A percentile compares a stretch with the other conserved stretches of the same genome.
Conservation (phyloP, 2,113 vertebrate genomes). For the Chiloscyllium plagiosum region DNA sequence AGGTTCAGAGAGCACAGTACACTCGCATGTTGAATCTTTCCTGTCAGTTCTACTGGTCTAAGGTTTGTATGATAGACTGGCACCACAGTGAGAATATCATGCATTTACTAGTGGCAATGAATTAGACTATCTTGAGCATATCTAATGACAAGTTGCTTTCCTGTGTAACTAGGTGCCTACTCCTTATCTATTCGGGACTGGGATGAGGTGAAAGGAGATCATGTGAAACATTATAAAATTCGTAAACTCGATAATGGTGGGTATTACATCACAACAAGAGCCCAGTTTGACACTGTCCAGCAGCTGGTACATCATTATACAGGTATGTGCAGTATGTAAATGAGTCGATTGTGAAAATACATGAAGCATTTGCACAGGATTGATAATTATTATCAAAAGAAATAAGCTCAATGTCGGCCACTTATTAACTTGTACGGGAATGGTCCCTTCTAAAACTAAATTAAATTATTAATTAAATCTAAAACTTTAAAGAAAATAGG, state of each 20-base stretch:
- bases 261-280: slow-evolving; percentile 93
- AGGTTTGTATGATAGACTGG: background rate
- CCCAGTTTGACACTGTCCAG: slow-evolving; percentile 80
- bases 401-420: background rate
- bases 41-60: background rate
- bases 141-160: background rate
- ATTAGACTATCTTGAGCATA: background rate
- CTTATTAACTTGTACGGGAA: background rate
- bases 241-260: slow-evolving; percentile 90
- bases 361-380: background rate
- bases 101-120: background rate
- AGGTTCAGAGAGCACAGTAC: background rate
- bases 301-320: slow-evolving; percentile 85
- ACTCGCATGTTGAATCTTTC: background rate
- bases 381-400: background rate
- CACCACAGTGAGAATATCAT: background rate
- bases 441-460: background rate
- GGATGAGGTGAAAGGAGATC: slow-evolving; percentile 82
- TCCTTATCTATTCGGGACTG: slow-evolving; percentile 92
- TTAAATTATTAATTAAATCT: background rate
- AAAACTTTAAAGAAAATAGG: background rate
- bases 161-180: slow-evolving; percentile 70
- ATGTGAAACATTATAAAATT: slow-evolving; percentile 98
- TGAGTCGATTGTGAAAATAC: background rate
- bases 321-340: slow-evolving; percentile 58